phyloP scores from a whole-genome alignment of 2,797 vertebrate species.

The Prunella strophiata region DNA sequence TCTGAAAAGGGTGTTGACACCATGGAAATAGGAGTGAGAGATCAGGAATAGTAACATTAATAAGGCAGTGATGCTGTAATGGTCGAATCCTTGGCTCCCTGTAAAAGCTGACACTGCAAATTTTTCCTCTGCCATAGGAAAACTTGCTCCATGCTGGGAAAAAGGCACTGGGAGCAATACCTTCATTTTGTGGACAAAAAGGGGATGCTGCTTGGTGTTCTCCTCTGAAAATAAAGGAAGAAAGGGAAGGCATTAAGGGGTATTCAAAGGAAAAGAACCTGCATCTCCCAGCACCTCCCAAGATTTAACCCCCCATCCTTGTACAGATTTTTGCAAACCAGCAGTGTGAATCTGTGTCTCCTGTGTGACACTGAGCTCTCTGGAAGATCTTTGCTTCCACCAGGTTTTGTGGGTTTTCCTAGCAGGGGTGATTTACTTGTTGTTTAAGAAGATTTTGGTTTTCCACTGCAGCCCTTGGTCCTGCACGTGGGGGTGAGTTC shows the following conservation, averaged over 20 bases:
- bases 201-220: background rate
- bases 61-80: background rate
- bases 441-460: background rate
- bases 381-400: background rate
- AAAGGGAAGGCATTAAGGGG: background rate
- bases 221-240: background rate
- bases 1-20: background rate
- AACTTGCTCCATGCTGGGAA: background rate
- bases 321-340: background rate
- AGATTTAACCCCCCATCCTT: background rate
- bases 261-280: background rate
- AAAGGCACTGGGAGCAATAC: fast-evolving
- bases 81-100: background rate
- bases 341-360: background rate
- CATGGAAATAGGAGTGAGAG: background rate
- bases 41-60: background rate
- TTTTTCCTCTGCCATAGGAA: background rate
- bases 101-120: background rate
- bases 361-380: background rate
- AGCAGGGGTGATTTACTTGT: background rate
- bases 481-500: background rate
- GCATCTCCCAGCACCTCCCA: background rate
- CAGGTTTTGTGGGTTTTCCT: background rate
- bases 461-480: background rate
- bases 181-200: background rate